Conservation (phyloP, 1,140 invertebrate species). For the Hyphantria cunea region DNA sequence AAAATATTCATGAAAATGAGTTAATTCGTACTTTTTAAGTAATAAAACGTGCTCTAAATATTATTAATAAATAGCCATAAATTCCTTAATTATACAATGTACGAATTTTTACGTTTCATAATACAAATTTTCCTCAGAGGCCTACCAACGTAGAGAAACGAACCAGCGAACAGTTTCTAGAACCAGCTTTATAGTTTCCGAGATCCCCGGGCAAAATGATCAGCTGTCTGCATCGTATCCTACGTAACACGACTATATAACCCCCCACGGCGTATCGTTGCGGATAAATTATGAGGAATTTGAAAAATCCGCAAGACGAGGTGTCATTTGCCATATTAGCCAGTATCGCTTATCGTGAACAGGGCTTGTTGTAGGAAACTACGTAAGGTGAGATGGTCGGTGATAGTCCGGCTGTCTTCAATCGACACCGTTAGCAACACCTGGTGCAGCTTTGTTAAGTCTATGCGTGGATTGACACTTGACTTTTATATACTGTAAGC, state of each 20-base stretch:
- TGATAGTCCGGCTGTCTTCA: constrained; percentile 18
- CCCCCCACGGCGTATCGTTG: constrained; percentile 3
- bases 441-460: constrained; percentile 7
- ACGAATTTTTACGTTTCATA: no score
- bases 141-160: not conserved
- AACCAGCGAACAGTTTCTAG: not conserved
- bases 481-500: no score
- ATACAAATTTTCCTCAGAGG: no score
- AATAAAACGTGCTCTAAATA: no score
- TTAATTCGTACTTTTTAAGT: no score
- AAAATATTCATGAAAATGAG: no score
- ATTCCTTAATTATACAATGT: no score
- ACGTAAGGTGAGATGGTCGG: constrained; percentile 16
- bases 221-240: not conserved
- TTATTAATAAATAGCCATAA: no score
- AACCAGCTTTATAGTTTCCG: no score
- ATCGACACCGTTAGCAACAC: constrained; percentile 28
- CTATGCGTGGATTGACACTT: not conserved
- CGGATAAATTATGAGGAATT: constrained; percentile 30
- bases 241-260: not conserved
- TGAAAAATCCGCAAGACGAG: constrained; percentile 32
- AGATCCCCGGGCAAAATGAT: not conserved
- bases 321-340: constrained; percentile 14
- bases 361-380: constrained; percentile 17
- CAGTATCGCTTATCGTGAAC: constrained; percentile 21